Conservation (phyloP, 2,888 invertebrate species). For the Ormyrus rosae region DNA sequence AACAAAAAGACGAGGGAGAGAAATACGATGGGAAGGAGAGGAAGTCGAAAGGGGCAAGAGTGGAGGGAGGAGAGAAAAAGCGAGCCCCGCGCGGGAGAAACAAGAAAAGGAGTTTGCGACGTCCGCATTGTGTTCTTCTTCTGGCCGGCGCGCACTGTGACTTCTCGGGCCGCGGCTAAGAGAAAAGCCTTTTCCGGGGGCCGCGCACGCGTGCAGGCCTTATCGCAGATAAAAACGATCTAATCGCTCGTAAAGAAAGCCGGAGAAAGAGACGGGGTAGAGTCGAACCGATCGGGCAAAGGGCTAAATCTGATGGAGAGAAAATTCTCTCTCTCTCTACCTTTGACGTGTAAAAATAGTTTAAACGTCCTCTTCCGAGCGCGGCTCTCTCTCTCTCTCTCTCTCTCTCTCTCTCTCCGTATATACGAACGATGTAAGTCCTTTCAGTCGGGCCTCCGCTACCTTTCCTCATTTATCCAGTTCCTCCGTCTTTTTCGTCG, state of each 20-base stretch:
- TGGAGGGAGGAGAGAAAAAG: not conserved
- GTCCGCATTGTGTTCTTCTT: slow-evolving; percentile 42
- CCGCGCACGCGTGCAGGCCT: slow-evolving; percentile 1
- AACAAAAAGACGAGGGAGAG: not conserved
- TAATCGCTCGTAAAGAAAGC: slow-evolving; percentile 50
- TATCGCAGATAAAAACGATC: slow-evolving; percentile 51
- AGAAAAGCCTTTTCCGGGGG: slow-evolving; percentile 29
- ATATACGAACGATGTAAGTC: too few species aligned
- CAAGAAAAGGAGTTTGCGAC: slow-evolving; percentile 39
- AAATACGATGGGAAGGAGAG: not conserved
- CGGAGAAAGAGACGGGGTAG: not conserved
- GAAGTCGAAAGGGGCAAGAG: not conserved
- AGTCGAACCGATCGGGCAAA: not conserved
- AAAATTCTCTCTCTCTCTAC: slow-evolving; percentile 12
- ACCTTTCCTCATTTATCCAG: slow-evolving; percentile 14
- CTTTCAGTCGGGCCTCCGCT: not conserved
- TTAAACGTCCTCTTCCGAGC: slow-evolving; percentile 1
- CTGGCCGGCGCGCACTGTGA: not conserved
- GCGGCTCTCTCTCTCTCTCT: too few species aligned
- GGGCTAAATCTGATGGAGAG: slow-evolving; percentile 21
- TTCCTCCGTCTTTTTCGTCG: slow-evolving; percentile 6
- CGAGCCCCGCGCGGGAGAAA: not conserved
- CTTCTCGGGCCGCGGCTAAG: slow-evolving; percentile 1
- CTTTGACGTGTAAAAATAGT: slow-evolving; percentile 46
- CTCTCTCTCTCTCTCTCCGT: too few species aligned